Base-by-base conservation (phyloP, 2,113 vertebrate species). In the Labeo rohita region DNA sequence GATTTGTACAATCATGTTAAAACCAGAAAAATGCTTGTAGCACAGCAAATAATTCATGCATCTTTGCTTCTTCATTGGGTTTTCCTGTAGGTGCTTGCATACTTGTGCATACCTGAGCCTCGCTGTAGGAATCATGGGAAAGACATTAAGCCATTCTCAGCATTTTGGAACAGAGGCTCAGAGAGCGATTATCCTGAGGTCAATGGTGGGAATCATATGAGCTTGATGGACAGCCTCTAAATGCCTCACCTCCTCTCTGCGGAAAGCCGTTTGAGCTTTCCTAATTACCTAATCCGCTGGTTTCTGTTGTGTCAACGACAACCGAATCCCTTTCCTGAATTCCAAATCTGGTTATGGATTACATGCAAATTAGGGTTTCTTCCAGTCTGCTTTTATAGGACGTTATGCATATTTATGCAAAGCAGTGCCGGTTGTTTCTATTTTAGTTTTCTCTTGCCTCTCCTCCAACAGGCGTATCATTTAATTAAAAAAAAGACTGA, bases 331-430 rank as follows among this genome's bases (percentile, higher is more conserved):
- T 23, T 54, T 65, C 34, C 50, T 18, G 23, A 68, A 76, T 65
- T 61, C 8, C 36, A 21, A 82, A 82, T 82, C 80, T 82, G 68
- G 28, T 54, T 56, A 72, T 73, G 81, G 81, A 83, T 76, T 65
- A 73, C 80, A 88, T 87, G 85, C 54, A 84, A 84, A 89, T 89
- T 83, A 84, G 61, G 79, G 61, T 8, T 73, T 83, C 9, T 12
- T 73, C 50, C 50, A 56, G 81, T 39, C 68, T 84, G 83, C 81
- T 78, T 89, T 89, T 84, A 81, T 68, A 86, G 70, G 84, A 63
- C 72, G 54, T 83, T 86, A 84, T 89, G 85, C 88, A 89, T 79
- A 89, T 84, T 81, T 84, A 89, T 87, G 84, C 66, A 86, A 84
- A 89, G 72, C 28, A 39, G 56, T 3, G 0, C 70, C 6, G 47